Evolutionary conservation across 1,140 invertebrate genomes (phyloP).

Genomic region (Pogonomyrmex barbatus): DNA sequence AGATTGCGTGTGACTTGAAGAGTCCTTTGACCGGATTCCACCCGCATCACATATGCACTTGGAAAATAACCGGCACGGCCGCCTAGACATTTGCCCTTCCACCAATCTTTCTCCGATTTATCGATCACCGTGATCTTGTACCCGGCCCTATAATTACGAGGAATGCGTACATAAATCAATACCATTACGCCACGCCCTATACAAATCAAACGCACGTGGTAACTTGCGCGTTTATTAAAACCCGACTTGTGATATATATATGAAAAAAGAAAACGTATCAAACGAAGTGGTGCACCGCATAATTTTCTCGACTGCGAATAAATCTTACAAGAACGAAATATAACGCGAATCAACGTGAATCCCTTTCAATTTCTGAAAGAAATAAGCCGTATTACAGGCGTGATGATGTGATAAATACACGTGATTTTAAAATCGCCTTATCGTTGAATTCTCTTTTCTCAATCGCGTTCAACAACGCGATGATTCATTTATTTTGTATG

Average conservation of each 20-base stretch:
- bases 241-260: not conserved
- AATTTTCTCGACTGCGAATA: not conserved
- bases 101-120: constrained; percentile 98
- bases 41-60: constrained; percentile 96
- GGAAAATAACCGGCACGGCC: constrained; percentile 97
- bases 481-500: no score
- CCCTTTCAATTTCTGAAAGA: no score
- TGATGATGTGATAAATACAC: no score
- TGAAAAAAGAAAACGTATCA: not conserved
- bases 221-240: not conserved
- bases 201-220: not conserved
- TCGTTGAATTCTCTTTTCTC: no score
- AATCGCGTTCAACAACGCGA: no score
- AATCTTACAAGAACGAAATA: not conserved
- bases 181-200: not conserved
- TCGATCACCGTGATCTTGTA: constrained; percentile 98
- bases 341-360: no score
- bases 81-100: constrained; percentile 96
- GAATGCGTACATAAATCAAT: not conserved
- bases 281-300: not conserved
- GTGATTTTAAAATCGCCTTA: no score
- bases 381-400: no score
- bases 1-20: constrained; percentile 93
- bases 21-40: constrained; percentile 95
- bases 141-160: constrained; percentile 89